Base-by-base conservation (phyloP, 64 coral and sea anemone genomes). In the Stichodactyla mertensii region DNA sequence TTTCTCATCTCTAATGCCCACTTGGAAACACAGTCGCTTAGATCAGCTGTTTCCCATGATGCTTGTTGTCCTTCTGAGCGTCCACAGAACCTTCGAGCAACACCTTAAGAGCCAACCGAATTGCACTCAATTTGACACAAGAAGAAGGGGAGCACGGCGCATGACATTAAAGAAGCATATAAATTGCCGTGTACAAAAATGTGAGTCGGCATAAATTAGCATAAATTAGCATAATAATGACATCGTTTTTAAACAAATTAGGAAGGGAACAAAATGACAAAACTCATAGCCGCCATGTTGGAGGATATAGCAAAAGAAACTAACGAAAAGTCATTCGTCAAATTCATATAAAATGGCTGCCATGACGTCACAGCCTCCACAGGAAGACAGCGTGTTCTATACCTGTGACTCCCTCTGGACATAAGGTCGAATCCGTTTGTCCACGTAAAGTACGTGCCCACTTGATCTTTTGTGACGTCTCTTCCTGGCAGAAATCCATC, bases 1-100 rank as follows among this genome's bases (percentile, higher is more conserved):
- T 74, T 57, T 0, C 78, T 54, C 54, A 91, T 87, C 18, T 87
- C 61, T 19, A 77, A 24, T 20, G 86, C 86, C 80, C 80, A 61
- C 16, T 91, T 83, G 20, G 90, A 91, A 13, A 87, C 79, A 23
- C 90, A 91, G 20, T 91, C 78, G 59, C 90, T 87, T 11, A 91
- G 84, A 55, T 91, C 90, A 54, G 90, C 85, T 28, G 79, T 66
- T 13, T 61, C 61, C 90, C 90, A 91, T 51, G 19, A 6, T 5
- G 85, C 61, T 16, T 1, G 16, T 15, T 45, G 77, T 3, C 54
- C 78, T 20, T 19, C 15, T 57, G 53, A 4, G 16, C 80, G 8
- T n/a, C 15, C 54, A 70, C 90, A 91, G 10, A 5, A n/a, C 77
- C 90, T 81, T 22, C 86, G 86, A 20, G 90, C 85, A 67, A 87